Percentiles rank a stretch among this genome's conserved stretches.
These are phyloP conservation scores for Scolopax mira DNA, from an alignment of 2,113 vertebrate species.

Conservation along the genomic window DNA sequence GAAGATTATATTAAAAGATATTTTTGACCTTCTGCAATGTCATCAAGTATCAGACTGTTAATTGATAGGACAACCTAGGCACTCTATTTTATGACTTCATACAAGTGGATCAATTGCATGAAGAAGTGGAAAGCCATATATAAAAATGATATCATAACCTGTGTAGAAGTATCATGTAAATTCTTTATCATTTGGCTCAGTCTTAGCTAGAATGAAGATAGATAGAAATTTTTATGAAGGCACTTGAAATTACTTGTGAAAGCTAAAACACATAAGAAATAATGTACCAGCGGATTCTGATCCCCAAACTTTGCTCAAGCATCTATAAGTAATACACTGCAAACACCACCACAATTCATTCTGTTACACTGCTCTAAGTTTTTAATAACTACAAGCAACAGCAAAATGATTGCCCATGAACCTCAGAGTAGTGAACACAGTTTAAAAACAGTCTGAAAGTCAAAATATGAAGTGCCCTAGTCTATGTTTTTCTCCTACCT, in stretches of 20 bases:
- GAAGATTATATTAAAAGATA: neutral
- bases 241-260: neutral
- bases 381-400: neutral
- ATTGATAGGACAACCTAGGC: neutral
- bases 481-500: neutral
- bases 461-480: neutral
- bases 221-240: neutral
- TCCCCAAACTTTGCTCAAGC: neutral
- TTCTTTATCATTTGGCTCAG: neutral
- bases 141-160: neutral
- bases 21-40: constrained; percentile 2
- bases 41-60: neutral
- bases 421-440: neutral
- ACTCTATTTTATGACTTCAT: neutral
- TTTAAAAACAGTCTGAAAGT: neutral
- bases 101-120: neutral
- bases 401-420: neutral
- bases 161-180: neutral
- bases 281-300: neutral
- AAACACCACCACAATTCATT: neutral
- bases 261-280: neutral
- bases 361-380: neutral
- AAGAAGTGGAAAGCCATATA: neutral
- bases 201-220: neutral
- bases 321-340: neutral